A percentile compares a stretch with the other conserved stretches of the same genome.
These are phyloP conservation scores for Cheilosia grossa DNA, from an alignment of 2,888 invertebrate species.

Conservation along the genomic window DNA sequence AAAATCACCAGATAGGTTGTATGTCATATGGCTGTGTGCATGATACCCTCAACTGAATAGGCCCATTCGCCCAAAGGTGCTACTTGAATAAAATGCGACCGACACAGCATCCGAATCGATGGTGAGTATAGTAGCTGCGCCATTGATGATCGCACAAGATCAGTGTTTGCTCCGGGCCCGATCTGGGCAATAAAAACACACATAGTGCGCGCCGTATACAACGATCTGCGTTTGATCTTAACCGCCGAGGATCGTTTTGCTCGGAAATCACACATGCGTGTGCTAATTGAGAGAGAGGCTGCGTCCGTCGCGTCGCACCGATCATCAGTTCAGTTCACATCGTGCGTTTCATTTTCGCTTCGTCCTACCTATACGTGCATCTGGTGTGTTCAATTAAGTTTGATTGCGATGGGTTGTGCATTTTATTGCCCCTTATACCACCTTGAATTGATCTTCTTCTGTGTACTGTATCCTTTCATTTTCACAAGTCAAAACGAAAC, in stretches of 20 bases:
- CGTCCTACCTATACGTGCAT: constrained; percentile 12
- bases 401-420: constrained; percentile 62
- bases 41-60: constrained; percentile 16
- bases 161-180: constrained; percentile 59
- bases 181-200: constrained; percentile 69
- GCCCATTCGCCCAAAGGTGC: constrained; percentile 68
- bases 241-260: constrained; percentile 58
- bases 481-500: constrained; percentile 56
- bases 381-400: constrained; percentile 47
- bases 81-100: constrained; percentile 61
- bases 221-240: constrained; percentile 45
- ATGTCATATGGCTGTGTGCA: neutral
- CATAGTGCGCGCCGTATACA: constrained; percentile 39
- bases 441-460: constrained; percentile 61
- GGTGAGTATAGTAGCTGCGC: constrained; percentile 52
- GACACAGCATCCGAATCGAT: constrained; percentile 34
- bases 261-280: constrained; percentile 73
- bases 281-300: constrained; percentile 72
- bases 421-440: constrained; percentile 70
- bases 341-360: constrained; percentile 34
- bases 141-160: constrained; percentile 67
- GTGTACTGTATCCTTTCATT: constrained; percentile 51
- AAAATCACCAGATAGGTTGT: constrained; percentile 19
- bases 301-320: constrained; percentile 18
- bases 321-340: constrained; percentile 14